A percentile compares a stretch with the other conserved stretches of the same genome.
These are phyloP conservation scores for Drosophila grimshawi DNA, from an alignment of 1,140 invertebrate genomes.

Conservation along the genomic window DNA sequence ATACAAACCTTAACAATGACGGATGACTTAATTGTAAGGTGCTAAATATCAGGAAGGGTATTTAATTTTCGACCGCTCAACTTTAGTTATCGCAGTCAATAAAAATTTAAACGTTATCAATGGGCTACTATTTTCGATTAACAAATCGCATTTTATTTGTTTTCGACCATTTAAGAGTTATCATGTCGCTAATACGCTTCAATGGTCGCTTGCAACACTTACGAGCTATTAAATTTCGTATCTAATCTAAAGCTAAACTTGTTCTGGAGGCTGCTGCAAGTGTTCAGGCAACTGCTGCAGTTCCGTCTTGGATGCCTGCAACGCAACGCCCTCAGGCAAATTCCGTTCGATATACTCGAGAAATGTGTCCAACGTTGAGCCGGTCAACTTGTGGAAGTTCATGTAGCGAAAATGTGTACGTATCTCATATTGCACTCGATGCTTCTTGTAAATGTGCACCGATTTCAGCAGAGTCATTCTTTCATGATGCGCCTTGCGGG, in stretches of 20 bases:
- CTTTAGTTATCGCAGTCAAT: neutral
- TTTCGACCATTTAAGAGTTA: conserved; percentile 27
- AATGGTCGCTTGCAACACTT: conserved; percentile 14
- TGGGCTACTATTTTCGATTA: conserved; percentile 28
- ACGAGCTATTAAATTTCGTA: conserved; percentile 30
- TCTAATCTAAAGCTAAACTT: conserved; percentile 51
- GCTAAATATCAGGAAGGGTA: too few species aligned
- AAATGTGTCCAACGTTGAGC: conserved; percentile 97
- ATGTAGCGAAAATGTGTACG: conserved; percentile 96
- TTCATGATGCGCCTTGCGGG: conserved; percentile 90
- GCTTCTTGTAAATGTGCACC: conserved; percentile 96
- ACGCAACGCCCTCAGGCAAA: conserved; percentile 97
- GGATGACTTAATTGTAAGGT: too few species aligned
- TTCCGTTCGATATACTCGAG: conserved; percentile 98
- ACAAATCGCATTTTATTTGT: conserved; percentile 34
- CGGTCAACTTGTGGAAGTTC: conserved; percentile 93
- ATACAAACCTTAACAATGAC: too few species aligned
- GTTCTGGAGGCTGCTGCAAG: conserved; percentile 78
- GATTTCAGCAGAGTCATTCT: conserved; percentile 93
- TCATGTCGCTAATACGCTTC: conserved; percentile 8
- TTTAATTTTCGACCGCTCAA: too few species aligned
- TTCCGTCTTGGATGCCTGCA: conserved; percentile 96
- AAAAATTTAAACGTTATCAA: conserved; percentile 23
- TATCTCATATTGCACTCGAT: conserved; percentile 97
- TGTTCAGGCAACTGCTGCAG: conserved; percentile 86